Evolutionary conservation across 2,888 invertebrate genomes (phyloP).

Genomic region (Aphodius granarius): DNA sequence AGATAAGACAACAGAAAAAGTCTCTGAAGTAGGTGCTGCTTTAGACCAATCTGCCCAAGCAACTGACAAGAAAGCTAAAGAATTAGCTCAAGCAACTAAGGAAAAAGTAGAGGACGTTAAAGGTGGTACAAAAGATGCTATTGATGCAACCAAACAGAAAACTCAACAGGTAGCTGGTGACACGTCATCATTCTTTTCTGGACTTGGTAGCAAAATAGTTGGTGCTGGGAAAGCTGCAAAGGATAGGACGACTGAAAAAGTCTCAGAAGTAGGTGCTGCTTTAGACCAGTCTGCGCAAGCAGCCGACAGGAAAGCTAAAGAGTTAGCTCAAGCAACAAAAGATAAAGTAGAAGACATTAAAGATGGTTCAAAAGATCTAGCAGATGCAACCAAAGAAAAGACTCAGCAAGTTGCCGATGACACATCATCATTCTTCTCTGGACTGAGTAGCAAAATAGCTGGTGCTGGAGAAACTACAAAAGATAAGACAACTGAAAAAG

Average conservation of each 20-base stretch:
- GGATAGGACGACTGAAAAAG: background rate
- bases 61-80: constrained; percentile 15
- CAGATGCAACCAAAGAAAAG: constrained; percentile 16
- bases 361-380: constrained; percentile 1
- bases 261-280: background rate
- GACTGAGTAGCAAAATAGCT: constrained; percentile 17
- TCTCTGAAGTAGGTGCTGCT: constrained; percentile 17
- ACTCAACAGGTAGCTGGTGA: constrained; percentile 23
- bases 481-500: background rate
- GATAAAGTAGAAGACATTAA: background rate
- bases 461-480: background rate
- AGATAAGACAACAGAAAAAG: constrained; percentile 15
- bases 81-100: constrained; percentile 19
- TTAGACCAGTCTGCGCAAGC: constrained; percentile 13
- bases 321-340: background rate
- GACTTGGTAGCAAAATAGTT: constrained; percentile 21
- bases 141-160: constrained; percentile 15
- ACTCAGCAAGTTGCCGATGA: constrained; percentile 23
- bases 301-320: background rate
- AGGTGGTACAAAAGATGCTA: constrained; percentile 16
- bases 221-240: constrained; percentile 22
- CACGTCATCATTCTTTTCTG: constrained; percentile 21
- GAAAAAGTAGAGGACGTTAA: constrained; percentile 20
- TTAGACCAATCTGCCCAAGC: background rate
- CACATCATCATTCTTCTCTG: constrained; percentile 19